Evolutionary conservation across 2,888 invertebrate genomes (phyloP), one percentile per base, ranked within the genome.

Genomic region (Cryptosula pallasiana): DNA sequence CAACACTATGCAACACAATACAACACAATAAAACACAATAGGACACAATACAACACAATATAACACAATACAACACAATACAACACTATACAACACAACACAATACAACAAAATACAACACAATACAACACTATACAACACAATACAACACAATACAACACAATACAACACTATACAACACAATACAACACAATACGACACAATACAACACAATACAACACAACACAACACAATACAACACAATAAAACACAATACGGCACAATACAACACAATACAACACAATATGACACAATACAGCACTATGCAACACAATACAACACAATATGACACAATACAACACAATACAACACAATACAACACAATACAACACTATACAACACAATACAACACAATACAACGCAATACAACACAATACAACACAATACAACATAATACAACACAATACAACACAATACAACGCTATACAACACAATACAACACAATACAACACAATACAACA

Each of bases 241-340:
- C 29, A 71, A 55, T 36, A 71, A 63, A 55, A 23, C 71, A 57
- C 71, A 71, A 55, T 23, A 55, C 1, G 55, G 34, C 25, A 57
- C 9, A 69, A 1, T 32, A 71, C 71, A 71, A 34, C 71, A 71
- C 55, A 71, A 34, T 36, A 71, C 2, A 55, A 63, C 29, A 71
- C 55, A 71, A 36, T 23, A 69, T 23, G 55, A 36, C 55, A 71
- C 29, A 54, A 36, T 36, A 71, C 25, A 55, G 20, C 55, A 71
- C 25, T 16, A 32, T 36, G 55, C 29, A 54, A 25, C 23, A 55
- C 57, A 54, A 36, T 36, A 57, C 36, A 57, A 32, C 34, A 71
- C 55, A 71, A 23, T 36, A 71, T 2, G 25, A 36, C 20, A 71
- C 58, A 71, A 16, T 23, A 55, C 20, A 69, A 36, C 29, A 71